Evolutionary conservation across 2,113 vertebrate species (phyloP), one percentile per base, ranked within the genome.

Genomic region (Telmatochromis sp.): DNA sequence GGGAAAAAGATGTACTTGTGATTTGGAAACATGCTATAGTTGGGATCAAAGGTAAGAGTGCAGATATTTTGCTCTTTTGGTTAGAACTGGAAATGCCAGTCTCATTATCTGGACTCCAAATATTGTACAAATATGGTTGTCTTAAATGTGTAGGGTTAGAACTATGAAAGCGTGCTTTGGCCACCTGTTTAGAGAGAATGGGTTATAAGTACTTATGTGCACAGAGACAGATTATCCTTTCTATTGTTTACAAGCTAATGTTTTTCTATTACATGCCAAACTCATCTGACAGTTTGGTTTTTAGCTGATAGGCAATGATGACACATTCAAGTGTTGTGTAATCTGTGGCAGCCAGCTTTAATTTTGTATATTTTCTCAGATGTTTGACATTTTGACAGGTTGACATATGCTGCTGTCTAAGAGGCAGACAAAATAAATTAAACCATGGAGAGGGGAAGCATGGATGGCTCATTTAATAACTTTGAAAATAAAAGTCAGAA

Each of bases 331-430:
- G 60, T 63, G 47, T 55, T 89, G 42, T 75, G 47, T 92, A 85
- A 93, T 92, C 53, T 89, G 33, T 75, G 45, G 40, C 80, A 63
- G 63, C 51, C 91, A 79, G 84, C 15, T 90, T 58, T 89, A 84
- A 92, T 92, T 92, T 94, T 82, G 49, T 89, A 79, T 70, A 86
- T 93, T 91, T 87, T 55, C 83, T 87, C 80, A 14, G 90, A 95
- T 93, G 93, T 83, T 87, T 92, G 90, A 94, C 93, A 93, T 79
- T 79, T 83, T 89, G 93, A 93, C 89, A 89, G 83, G 83, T 92
- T 94, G 91, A 94, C 75, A 85, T 90, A 91, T 92, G 86, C 78
- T 78, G 51, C 89, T 92, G 89, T 94, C 91, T 57, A 51, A 65
- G 53, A 86, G 80, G 60, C 68, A 31, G 83, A 73, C 63, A 80